Conservation (phyloP, 2,888 invertebrate genomes). For the Brachypterus glaber region DNA sequence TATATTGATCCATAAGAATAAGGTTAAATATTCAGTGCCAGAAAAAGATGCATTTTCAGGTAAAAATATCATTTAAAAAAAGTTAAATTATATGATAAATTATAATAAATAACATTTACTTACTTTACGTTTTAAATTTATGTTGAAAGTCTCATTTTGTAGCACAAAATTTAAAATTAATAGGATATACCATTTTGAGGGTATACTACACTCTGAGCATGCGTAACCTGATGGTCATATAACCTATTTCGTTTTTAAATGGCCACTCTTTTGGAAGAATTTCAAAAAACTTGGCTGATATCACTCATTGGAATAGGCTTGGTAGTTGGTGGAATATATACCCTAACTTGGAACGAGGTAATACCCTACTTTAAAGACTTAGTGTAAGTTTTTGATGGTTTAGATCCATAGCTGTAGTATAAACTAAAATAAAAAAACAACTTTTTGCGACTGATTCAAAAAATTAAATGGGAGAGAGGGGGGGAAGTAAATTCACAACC, state of each 20-base stretch:
- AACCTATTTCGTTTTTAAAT: constrained; percentile 15
- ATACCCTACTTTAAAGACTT: constrained; percentile 4
- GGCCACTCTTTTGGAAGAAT: constrained; percentile 43
- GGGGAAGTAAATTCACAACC: too few relatives aligned
- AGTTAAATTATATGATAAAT: background rate
- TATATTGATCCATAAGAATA: too few relatives aligned
- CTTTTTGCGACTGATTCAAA: too few relatives aligned
- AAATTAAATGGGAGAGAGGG: too few relatives aligned
- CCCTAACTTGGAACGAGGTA: constrained; percentile 83
- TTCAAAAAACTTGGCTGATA: constrained; percentile 62
- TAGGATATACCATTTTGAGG: constrained; percentile 17
- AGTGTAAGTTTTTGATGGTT: too few relatives aligned
- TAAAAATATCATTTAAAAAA: background rate
- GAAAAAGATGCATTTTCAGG: too few relatives aligned
- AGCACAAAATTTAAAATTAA: constrained; percentile 5
- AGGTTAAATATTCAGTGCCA: too few relatives aligned
- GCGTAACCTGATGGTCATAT: constrained; percentile 20
- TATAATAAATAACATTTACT: background rate
- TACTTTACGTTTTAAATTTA: constrained; percentile 5
- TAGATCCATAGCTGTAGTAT: too few relatives aligned
- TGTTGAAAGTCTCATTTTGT: constrained; percentile 7
- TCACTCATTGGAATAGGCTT: constrained; percentile 58
- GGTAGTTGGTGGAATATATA: constrained; percentile 56
- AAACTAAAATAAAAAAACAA: too few relatives aligned
- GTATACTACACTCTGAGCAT: constrained; percentile 23